Evolutionary conservation across 23 tunicate species (phyloP).

Genomic region (Clavelina lepadiformis): DNA sequence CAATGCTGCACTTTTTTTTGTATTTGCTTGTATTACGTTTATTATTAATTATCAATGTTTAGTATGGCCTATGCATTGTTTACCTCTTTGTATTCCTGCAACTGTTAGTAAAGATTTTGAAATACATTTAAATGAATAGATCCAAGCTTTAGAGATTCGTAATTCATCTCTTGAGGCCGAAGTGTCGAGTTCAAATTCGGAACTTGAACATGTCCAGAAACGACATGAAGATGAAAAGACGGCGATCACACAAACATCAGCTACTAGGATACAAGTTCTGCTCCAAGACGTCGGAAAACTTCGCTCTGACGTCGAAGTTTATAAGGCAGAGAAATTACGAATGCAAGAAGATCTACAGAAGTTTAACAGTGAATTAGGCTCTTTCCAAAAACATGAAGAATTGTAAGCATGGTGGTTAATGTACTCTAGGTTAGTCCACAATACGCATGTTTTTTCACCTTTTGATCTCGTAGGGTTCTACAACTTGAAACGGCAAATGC

Average conservation of each 20-base stretch:
- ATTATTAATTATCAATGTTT: too few relatives aligned
- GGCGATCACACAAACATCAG: too few relatives aligned
- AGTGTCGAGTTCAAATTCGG: neutral
- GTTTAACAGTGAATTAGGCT: neutral
- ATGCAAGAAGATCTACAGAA: neutral
- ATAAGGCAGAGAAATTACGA: conserved; percentile 1
- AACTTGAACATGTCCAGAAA: neutral
- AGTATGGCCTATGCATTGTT: too few relatives aligned
- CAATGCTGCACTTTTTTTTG: too few relatives aligned
- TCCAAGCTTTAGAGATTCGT: neutral
- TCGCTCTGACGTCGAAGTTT: neutral
- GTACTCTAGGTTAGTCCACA: too few relatives aligned
- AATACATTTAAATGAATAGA: neutral
- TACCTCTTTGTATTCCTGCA: too few relatives aligned
- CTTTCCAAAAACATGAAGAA: too few relatives aligned
- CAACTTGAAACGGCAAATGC: conserved; percentile 7
- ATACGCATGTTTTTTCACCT: too few relatives aligned
- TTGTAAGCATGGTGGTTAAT: too few relatives aligned
- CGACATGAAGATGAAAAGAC: neutral
- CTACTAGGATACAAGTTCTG: neutral
- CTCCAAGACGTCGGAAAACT: neutral
- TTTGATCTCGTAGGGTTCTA: neutral
- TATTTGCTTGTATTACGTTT: too few relatives aligned
- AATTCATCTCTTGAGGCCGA: neutral
- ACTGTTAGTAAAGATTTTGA: neutral